These are phyloP conservation scores for Cebidichthys violaceus DNA, from an alignment of 2,113 vertebrate genomes.

Conservation along the genomic window DNA sequence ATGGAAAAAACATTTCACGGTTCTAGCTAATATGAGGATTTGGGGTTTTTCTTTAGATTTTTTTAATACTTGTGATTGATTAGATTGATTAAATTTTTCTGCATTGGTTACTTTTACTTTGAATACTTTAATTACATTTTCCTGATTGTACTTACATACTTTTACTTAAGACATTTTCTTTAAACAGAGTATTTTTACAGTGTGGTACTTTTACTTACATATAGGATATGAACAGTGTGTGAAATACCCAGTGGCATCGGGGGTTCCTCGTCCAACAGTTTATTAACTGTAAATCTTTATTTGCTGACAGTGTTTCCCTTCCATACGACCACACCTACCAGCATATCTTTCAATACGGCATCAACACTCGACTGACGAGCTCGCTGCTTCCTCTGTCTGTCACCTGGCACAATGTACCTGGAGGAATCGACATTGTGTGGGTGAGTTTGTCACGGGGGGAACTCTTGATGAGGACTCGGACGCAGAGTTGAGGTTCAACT, in stretches of 20 bases:
- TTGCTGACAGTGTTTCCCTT: conserved; percentile 73
- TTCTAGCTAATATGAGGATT: no score
- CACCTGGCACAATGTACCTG: conserved; percentile 72
- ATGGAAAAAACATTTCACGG: no score
- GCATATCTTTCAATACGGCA: conserved; percentile 77
- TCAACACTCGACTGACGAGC: conserved; percentile 78
- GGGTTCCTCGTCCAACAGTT: not conserved
- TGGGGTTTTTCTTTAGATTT: no score
- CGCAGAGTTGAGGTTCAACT: no score
- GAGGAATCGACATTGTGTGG: conserved; percentile 72
- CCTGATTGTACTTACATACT: no score
- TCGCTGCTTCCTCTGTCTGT: conserved; percentile 75
- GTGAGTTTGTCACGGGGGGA: no score
- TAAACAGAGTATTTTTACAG: not conserved
- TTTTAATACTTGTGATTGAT: no score
- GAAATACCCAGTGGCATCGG: not conserved
- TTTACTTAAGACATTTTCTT: no score
- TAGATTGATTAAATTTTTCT: no score
- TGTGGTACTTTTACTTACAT: not conserved
- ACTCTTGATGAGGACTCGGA: no score
- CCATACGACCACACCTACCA: conserved; percentile 83
- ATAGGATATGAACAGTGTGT: not conserved
- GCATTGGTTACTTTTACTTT: no score
- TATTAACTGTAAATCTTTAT: not conserved
- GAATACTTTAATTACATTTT: no score